phyloP scores from a whole-genome alignment of 2,888 invertebrate species.

The Xanthia icteritia region DNA sequence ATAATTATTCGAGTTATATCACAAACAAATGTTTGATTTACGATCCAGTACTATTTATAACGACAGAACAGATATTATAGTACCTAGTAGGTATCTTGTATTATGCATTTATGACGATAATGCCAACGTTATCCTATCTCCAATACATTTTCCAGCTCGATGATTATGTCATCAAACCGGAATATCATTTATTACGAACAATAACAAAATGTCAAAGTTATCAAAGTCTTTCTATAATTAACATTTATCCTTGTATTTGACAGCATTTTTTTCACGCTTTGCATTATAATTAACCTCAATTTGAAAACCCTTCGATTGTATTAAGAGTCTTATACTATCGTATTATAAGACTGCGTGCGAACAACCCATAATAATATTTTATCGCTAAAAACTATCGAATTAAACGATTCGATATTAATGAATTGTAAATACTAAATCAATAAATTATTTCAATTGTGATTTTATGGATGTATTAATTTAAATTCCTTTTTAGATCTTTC shows the following conservation, averaged over 20 bases:
- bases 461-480: constrained; percentile 2
- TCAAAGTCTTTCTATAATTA: constrained; percentile 7
- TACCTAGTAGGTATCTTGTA: neutral
- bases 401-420: constrained; percentile 20
- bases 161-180: neutral
- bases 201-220: constrained; percentile 6
- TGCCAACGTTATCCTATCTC: neutral
- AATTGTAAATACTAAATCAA: constrained; percentile 5
- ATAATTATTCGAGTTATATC: no score
- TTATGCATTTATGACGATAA: neutral
- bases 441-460: constrained; percentile 6
- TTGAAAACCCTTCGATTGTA: constrained; percentile 13
- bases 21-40: no score
- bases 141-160: constrained; percentile 18
- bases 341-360: constrained; percentile 22
- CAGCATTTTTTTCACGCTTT: constrained; percentile 4
- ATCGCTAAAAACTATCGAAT: neutral
- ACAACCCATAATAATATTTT: constrained; percentile 29
- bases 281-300: neutral
- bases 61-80: no score
- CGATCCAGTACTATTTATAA: no score
- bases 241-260: neutral
- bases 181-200: constrained; percentile 14
- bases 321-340: neutral
- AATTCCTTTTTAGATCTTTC: neutral